Evolutionary conservation across 2,797 vertebrate species (phyloP).

Genomic region (Eulemur rubriventer): DNA sequence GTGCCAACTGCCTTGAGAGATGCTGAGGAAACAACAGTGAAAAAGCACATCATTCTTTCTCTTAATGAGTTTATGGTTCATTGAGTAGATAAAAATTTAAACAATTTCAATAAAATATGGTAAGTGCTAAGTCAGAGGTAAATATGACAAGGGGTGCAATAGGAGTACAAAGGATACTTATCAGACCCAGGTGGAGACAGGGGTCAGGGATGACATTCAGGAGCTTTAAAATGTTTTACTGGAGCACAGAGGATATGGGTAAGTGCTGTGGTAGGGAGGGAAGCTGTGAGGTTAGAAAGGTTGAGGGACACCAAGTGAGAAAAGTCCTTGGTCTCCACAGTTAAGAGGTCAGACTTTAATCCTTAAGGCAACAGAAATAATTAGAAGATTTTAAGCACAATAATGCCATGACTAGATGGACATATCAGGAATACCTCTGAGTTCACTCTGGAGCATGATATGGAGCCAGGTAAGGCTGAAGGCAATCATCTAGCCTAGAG

Average conservation of each 20-base stretch:
- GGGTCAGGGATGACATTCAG: neutral
- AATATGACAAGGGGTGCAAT: neutral
- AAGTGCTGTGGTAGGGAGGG: neutral
- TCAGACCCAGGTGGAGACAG: neutral
- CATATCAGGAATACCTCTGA: neutral
- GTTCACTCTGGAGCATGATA: neutral
- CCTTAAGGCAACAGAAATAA: neutral
- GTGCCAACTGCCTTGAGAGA: neutral
- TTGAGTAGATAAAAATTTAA: neutral
- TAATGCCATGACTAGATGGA: neutral
- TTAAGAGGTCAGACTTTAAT: neutral
- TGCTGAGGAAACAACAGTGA: neutral
- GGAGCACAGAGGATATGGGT: neutral
- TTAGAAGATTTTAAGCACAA: neutral
- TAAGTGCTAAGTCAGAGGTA: neutral
- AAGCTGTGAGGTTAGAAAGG: neutral
- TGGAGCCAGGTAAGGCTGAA: neutral
- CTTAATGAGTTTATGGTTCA: constrained; percentile 15
- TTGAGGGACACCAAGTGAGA: neutral
- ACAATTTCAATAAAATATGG: neutral
- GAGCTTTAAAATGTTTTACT: neutral
- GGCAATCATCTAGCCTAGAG: neutral
- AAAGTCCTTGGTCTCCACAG: neutral
- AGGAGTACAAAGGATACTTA: neutral
- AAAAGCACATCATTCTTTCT: neutral